Conservation (phyloP, 1,140 invertebrate species). For the Ericerus pela region DNA sequence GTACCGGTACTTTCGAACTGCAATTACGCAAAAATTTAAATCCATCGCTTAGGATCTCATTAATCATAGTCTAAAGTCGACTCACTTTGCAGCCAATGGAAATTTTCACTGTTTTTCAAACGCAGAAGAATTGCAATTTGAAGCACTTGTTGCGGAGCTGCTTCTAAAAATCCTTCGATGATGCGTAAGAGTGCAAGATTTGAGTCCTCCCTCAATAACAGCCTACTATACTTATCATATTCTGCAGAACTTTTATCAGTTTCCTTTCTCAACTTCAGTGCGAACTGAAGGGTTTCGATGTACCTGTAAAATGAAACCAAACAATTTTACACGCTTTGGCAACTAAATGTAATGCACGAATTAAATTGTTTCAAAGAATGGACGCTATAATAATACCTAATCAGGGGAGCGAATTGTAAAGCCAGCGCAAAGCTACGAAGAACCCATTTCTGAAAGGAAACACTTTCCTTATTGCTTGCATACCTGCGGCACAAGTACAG, state of each 20-base stretch:
- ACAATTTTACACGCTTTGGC: neutral
- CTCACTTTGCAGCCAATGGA: no score
- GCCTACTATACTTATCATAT: constrained; percentile 47
- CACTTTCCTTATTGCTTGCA: neutral
- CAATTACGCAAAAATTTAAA: no score
- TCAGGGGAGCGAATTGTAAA: neutral
- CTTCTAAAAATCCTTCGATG: constrained; percentile 79
- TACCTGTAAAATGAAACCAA: constrained; percentile 29
- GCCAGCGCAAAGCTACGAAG: neutral
- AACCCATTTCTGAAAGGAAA: neutral
- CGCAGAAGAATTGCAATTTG: constrained; percentile 52
- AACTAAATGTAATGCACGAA: neutral
- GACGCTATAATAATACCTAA: no score
- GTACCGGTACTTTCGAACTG: no score
- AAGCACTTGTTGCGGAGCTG: constrained; percentile 71
- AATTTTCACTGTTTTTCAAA: constrained; percentile 14
- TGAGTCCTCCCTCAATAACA: constrained; percentile 67
- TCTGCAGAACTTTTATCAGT: constrained; percentile 31
- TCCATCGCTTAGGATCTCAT: neutral
- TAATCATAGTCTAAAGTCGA: neutral
- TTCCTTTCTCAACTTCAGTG: constrained; percentile 35
- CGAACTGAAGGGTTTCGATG: constrained; percentile 44
- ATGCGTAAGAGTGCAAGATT: constrained; percentile 69
- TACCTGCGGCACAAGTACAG: neutral
- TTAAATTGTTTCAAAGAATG: neutral